phyloP scores from a whole-genome alignment of 2,888 invertebrate genomes.

The Agriopis aurantiaria region DNA sequence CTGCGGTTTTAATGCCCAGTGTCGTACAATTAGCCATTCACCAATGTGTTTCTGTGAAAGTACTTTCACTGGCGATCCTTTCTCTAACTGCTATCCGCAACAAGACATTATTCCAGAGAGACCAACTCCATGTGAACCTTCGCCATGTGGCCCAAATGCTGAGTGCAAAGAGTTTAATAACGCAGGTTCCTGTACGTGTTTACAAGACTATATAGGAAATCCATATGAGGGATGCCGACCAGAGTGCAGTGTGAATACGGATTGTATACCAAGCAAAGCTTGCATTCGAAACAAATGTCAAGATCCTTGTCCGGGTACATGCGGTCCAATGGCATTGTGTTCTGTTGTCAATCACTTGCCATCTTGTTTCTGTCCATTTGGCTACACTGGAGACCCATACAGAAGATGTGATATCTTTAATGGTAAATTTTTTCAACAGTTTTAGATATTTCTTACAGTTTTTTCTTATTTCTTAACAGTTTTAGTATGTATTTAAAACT shows the following conservation, averaged over 20 bases:
- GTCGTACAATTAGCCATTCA: slow-evolving; percentile 90
- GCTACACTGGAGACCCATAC: slow-evolving; percentile 92
- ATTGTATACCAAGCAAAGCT: slow-evolving; percentile 89
- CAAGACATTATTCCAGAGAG: slow-evolving; percentile 73
- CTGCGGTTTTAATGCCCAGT: slow-evolving; percentile 91
- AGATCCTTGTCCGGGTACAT: slow-evolving; percentile 93
- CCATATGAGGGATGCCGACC: slow-evolving; percentile 93
- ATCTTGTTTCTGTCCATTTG: slow-evolving; percentile 88
- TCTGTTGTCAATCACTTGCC: slow-evolving; percentile 90
- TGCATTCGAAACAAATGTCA: slow-evolving; percentile 91
- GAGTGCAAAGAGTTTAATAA: slow-evolving; percentile 86
- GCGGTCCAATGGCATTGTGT: slow-evolving; percentile 90
- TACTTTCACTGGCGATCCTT: slow-evolving; percentile 90
- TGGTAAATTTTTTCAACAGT: slow-evolving; percentile 49
- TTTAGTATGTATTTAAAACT: too few relatives aligned
- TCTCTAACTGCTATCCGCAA: slow-evolving; percentile 85
- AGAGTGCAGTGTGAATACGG: slow-evolving; percentile 90
- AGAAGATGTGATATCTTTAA: slow-evolving; percentile 81
- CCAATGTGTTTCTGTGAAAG: slow-evolving; percentile 90
- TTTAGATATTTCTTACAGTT: too few relatives aligned
- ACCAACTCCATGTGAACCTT: slow-evolving; percentile 86
- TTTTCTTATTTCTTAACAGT: too few relatives aligned
- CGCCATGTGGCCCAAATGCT: slow-evolving; percentile 89
- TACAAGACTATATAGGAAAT: slow-evolving; percentile 91
- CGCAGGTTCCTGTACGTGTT: slow-evolving; percentile 90